These are phyloP conservation scores for Natrix natrix DNA, from an alignment of 2,797 vertebrate genomes.

Conservation along the genomic window DNA sequence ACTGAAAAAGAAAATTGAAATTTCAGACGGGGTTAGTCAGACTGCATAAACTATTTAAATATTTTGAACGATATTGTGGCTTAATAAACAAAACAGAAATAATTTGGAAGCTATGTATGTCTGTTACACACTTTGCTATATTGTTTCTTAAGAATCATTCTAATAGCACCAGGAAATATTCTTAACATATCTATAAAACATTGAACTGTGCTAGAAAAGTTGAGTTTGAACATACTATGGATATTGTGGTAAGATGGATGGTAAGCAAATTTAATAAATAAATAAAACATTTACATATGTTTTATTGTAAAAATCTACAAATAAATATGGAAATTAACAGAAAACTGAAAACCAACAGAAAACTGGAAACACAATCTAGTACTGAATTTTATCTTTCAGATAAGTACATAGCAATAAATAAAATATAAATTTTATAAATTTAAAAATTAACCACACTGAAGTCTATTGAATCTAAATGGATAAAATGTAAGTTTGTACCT, in stretches of 20 bases:
- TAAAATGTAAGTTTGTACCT: neutral
- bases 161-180: neutral
- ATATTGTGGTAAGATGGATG: neutral
- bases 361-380: neutral
- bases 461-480: neutral
- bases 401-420: neutral
- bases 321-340: too few relatives aligned
- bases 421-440: neutral
- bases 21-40: conserved; percentile 30
- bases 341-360: too few relatives aligned
- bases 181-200: neutral
- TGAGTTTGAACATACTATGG: neutral
- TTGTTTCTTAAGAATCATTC: neutral
- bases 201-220: neutral
- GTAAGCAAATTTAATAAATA: neutral
- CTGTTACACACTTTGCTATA: neutral
- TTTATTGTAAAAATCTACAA: neutral
- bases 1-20: conserved; percentile 70
- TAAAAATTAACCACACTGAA: neutral
- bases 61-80: neutral
- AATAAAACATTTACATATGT: neutral
- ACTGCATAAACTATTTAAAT: neutral
- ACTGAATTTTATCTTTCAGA: neutral
- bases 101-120: neutral
- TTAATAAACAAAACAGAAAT: neutral